phyloP scores from a whole-genome alignment of 2,888 invertebrate genomes.

The Drosophila affinis region DNA sequence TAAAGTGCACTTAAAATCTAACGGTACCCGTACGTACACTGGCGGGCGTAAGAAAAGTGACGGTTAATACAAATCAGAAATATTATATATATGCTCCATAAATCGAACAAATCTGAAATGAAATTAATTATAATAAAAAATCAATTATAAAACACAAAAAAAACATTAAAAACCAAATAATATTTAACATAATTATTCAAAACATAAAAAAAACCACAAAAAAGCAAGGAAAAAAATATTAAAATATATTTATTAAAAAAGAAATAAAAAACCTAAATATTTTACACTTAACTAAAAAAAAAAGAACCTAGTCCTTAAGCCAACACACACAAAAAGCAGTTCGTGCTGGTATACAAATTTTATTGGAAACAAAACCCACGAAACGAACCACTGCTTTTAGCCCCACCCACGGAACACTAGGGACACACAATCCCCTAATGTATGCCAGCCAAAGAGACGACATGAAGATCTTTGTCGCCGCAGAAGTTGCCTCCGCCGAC shows the following conservation, averaged over 20 bases:
- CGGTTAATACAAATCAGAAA: constrained; percentile 16
- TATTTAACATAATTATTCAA: constrained; percentile 16
- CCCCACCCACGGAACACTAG: constrained; percentile 1
- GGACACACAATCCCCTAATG: constrained; percentile 33
- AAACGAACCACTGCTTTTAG: not conserved
- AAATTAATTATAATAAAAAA: constrained; percentile 40
- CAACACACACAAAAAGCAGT: constrained; percentile 6
- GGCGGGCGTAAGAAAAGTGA: constrained; percentile 16
- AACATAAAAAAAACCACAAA: constrained; percentile 34
- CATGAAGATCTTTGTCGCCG: constrained; percentile 76
- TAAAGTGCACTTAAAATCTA: constrained; percentile 11
- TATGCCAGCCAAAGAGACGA: constrained; percentile 46
- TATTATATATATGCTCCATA: not conserved
- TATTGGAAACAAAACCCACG: constrained; percentile 13
- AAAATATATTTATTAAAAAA: constrained; percentile 38
- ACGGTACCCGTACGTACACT: constrained; percentile 41
- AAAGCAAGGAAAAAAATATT: constrained; percentile 20
- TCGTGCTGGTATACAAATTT: constrained; percentile 45
- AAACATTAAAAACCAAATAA: constrained; percentile 25
- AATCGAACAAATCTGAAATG: constrained; percentile 32
- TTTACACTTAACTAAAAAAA: constrained; percentile 42
- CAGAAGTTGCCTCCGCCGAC: constrained; percentile 53
- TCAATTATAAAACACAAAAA: constrained; percentile 12
- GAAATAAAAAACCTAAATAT: constrained; percentile 24
- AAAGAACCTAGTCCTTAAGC: constrained; percentile 6